These are phyloP conservation scores for Nomada lathburiana DNA, from an alignment of 2,888 invertebrate genomes.

Conservation along the genomic window DNA sequence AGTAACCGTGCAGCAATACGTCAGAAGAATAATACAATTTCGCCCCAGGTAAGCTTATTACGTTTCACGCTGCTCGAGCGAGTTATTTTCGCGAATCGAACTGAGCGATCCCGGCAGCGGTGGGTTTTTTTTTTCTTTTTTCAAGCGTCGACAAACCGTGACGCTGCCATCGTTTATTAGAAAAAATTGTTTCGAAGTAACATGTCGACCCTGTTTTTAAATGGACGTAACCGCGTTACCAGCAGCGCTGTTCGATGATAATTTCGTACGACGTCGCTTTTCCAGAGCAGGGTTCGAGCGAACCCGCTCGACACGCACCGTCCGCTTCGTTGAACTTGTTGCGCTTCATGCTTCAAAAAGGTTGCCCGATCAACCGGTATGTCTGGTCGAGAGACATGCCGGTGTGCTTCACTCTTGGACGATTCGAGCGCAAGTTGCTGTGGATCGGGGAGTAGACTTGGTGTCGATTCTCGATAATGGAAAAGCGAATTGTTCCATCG, in stretches of 20 bases:
- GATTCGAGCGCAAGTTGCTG: constrained; percentile 4
- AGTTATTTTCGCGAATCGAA: background rate
- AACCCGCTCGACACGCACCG: constrained; percentile 54
- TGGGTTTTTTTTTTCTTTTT: background rate
- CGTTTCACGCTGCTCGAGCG: constrained; percentile 38
- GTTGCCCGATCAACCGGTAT: constrained; percentile 65
- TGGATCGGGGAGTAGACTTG: background rate
- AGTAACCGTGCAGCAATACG: constrained; percentile 6
- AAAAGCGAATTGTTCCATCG: too few species aligned
- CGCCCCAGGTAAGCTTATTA: constrained; percentile 6
- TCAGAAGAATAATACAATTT: constrained; percentile 1
- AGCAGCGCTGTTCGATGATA: constrained; percentile 30
- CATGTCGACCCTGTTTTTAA: constrained; percentile 1
- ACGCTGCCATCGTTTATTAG: constrained; percentile 21
- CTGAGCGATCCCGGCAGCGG: constrained; percentile 3
- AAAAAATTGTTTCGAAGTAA: constrained; percentile 24
- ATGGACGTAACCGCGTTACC: background rate
- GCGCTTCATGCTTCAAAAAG: constrained; percentile 68
- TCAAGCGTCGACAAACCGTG: constrained; percentile 13
- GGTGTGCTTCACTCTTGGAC: constrained; percentile 47
- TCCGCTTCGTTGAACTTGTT: constrained; percentile 67
- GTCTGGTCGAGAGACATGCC: constrained; percentile 58
- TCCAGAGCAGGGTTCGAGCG: constrained; percentile 37
- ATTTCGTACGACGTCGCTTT: constrained; percentile 55
- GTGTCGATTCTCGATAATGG: background rate